Evolutionary conservation across 2,888 invertebrate species (phyloP).

Genomic region (Brachynemurus nebulosus): DNA sequence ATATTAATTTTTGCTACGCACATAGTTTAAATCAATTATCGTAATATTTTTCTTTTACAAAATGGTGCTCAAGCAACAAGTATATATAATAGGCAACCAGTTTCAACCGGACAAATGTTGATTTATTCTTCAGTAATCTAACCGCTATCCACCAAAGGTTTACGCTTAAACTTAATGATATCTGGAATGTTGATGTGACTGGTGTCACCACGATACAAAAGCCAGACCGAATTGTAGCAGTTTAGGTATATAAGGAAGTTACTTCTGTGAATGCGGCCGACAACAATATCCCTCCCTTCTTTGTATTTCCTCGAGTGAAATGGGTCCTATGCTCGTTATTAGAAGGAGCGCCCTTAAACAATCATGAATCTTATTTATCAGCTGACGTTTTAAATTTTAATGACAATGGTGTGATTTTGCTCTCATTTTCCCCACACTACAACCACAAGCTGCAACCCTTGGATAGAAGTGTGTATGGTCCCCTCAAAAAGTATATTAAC

Average conservation of each 20-base stretch:
- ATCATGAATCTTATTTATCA: slow-evolving; percentile 4
- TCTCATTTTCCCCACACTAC: slow-evolving; percentile 14
- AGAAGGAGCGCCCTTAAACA: slow-evolving; percentile 9
- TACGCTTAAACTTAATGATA: slow-evolving; percentile 18
- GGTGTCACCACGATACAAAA: slow-evolving; percentile 17
- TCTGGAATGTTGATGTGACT: slow-evolving; percentile 18
- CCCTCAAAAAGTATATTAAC: slow-evolving; percentile 10
- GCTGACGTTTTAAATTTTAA: neutral
- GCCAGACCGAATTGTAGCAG: slow-evolving; percentile 18
- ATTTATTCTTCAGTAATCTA: slow-evolving; percentile 20
- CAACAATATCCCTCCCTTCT: slow-evolving; percentile 22
- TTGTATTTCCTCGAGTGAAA: slow-evolving; percentile 22
- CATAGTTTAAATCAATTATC: too few species aligned
- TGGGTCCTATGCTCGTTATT: slow-evolving; percentile 13
- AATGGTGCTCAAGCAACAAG: slow-evolving; percentile 23
- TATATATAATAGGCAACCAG: slow-evolving; percentile 19
- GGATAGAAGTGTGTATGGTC: slow-evolving; percentile 12
- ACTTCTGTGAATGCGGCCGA: slow-evolving; percentile 20
- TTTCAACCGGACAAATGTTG: slow-evolving; percentile 22
- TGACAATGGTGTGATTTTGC: neutral
- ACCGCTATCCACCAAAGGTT: slow-evolving; percentile 15
- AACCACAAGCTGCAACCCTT: slow-evolving; percentile 14
- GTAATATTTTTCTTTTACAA: too few species aligned
- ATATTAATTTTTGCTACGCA: too few species aligned
- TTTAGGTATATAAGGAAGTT: slow-evolving; percentile 13